A percentile compares a stretch with the other conserved stretches of the same genome.
These are phyloP conservation scores for Sprattus sprattus DNA, from an alignment of 2,113 vertebrate species.

Conservation along the genomic window DNA sequence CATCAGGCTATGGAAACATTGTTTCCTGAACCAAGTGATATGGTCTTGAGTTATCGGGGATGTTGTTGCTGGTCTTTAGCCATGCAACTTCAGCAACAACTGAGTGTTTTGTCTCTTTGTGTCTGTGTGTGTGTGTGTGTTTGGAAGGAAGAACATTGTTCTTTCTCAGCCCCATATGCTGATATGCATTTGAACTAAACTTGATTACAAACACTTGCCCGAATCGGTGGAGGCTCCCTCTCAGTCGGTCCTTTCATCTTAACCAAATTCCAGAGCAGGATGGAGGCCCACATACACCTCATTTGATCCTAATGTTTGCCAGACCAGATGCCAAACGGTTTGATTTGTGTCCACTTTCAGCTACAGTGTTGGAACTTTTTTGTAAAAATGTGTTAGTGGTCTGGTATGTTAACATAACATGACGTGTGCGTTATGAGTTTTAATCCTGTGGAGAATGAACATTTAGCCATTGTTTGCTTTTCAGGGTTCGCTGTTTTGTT, in stretches of 20 bases:
- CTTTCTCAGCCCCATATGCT: background rate
- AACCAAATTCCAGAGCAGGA: constrained; percentile 3
- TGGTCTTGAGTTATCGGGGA: background rate
- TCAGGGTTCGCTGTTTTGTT: background rate
- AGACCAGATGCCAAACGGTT: background rate
- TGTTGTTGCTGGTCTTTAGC: background rate
- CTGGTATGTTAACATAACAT: background rate
- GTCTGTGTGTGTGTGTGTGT: background rate
- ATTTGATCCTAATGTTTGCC: constrained; percentile 8
- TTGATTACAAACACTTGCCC: background rate
- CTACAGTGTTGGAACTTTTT: background rate
- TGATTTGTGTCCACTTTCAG: background rate
- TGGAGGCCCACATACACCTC: background rate
- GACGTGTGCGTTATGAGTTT: background rate
- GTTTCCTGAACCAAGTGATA: background rate
- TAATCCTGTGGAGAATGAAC: background rate
- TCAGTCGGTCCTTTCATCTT: background rate
- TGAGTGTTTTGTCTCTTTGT: too few species aligned
- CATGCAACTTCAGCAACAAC: background rate
- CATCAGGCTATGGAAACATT: background rate
- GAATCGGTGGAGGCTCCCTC: background rate
- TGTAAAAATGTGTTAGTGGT: background rate
- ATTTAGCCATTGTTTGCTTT: background rate
- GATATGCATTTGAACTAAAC: background rate
- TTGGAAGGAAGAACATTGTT: background rate